phyloP scores from a whole-genome alignment of 2,113 vertebrate genomes.

The Cairina moschata region DNA sequence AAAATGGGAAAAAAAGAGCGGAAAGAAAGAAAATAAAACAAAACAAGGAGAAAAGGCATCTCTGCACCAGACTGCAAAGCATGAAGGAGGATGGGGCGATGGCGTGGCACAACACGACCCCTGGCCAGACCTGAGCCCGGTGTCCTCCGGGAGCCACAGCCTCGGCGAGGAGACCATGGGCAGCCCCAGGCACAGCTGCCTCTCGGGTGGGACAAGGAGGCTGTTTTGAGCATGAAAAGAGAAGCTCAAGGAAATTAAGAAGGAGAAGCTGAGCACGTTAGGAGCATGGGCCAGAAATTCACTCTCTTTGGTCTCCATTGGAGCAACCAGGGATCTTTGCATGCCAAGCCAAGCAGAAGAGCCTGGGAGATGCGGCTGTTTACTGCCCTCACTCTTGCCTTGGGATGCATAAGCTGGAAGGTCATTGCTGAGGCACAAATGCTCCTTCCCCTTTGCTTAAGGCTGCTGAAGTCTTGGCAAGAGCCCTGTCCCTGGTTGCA shows the following conservation, averaged over 20 bases:
- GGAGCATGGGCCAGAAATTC: background rate
- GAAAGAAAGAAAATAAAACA: background rate
- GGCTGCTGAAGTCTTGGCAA: background rate
- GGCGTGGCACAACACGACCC: background rate
- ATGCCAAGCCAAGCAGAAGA: background rate
- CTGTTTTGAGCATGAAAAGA: conserved; percentile 14
- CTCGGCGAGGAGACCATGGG: background rate
- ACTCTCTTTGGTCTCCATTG: background rate
- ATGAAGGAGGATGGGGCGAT: background rate
- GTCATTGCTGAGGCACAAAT: background rate
- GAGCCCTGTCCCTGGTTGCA: background rate
- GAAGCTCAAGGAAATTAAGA: background rate
- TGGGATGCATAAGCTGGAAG: background rate
- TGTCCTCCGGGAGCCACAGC: background rate
- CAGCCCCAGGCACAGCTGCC: conserved; percentile 4
- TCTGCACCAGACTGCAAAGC: background rate
- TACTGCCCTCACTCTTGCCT: background rate
- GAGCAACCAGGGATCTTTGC: background rate
- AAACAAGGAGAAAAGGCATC: background rate
- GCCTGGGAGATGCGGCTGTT: background rate
- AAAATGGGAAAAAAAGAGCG: background rate
- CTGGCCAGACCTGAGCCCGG: background rate
- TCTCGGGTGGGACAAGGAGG: conserved; percentile 55
- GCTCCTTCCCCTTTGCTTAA: background rate
- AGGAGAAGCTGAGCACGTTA: fast-evolving